A percentile compares a stretch with the other conserved stretches of the same genome.
Evolutionary conservation across 1,140 invertebrate genomes (phyloP).

Genomic region (Marisa cornuarietis): DNA sequence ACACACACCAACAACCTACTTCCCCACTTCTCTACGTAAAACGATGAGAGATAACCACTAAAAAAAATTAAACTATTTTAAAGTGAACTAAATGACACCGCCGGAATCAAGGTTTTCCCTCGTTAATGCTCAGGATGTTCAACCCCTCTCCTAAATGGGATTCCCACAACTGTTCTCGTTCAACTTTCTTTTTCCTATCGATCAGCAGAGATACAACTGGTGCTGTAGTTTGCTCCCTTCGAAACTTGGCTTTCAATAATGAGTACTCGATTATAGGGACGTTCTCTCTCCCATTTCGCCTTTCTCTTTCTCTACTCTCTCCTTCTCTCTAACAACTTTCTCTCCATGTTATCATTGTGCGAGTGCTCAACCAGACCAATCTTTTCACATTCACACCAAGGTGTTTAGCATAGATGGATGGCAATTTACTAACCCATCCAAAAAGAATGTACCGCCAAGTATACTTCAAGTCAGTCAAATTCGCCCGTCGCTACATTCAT

Average conservation of each 20-base stretch:
- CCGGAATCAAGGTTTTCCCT: too few species aligned
- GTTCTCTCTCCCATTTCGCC: conserved; percentile 4
- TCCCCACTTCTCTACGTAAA: too few species aligned
- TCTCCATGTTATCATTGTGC: neutral
- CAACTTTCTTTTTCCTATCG: neutral
- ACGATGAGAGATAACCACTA: too few species aligned
- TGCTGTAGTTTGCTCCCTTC: neutral
- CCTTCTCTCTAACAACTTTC: neutral
- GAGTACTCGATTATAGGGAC: neutral
- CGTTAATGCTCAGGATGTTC: too few species aligned
- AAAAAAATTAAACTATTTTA: too few species aligned
- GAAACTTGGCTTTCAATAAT: neutral
- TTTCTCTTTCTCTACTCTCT: conserved; percentile 15
- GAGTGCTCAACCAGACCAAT: conserved; percentile 1
- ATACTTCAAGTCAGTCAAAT: neutral
- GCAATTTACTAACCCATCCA: neutral
- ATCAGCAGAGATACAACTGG: neutral
- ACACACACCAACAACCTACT: too few species aligned
- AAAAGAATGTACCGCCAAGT: neutral
- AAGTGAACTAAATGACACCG: too few species aligned
- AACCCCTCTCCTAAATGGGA: neutral
- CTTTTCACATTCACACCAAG: neutral
- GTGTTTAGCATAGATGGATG: neutral
- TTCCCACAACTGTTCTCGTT: neutral
- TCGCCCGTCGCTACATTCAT: neutral